Conservation (phyloP, 2,888 invertebrate species). For the Keiferia lycopersicella region DNA sequence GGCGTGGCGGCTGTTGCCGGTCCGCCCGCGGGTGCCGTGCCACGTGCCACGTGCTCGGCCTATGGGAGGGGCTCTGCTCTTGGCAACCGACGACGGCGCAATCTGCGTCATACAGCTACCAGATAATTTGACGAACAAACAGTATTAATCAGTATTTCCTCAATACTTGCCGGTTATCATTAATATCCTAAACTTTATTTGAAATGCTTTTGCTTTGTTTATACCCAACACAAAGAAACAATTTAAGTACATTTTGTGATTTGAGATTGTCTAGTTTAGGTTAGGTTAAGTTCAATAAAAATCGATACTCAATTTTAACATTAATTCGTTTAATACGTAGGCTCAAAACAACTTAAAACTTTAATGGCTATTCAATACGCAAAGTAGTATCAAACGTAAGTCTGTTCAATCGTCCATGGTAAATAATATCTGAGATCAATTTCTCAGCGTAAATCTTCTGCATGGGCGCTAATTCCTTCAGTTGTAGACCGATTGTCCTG, state of each 20-base stretch:
- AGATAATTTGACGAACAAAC: conserved; percentile 4
- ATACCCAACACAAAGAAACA: too few species aligned
- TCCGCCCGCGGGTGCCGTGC: conserved; percentile 23
- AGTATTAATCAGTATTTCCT: background rate
- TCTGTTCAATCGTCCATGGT: conserved; percentile 44
- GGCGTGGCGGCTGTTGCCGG: conserved; percentile 38
- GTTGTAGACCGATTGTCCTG: conserved; percentile 42
- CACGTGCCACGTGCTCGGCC: conserved; percentile 32
- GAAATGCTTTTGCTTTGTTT: too few species aligned
- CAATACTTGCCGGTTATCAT: too few species aligned
- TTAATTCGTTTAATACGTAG: too few species aligned
- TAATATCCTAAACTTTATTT: too few species aligned
- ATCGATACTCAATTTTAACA: too few species aligned
- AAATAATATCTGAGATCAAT: conserved; percentile 52
- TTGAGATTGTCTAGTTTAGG: too few species aligned
- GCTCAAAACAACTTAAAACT: background rate
- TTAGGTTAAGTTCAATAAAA: too few species aligned
- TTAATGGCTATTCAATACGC: background rate
- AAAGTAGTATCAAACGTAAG: conserved; percentile 36
- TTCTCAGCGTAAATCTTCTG: conserved; percentile 50
- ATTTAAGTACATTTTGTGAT: too few species aligned
- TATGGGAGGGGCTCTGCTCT: conserved; percentile 38
- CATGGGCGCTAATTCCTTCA: conserved; percentile 39
- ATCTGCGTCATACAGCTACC: conserved; percentile 24
- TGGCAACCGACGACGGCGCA: conserved; percentile 34